These are phyloP conservation scores for Drosophila kohkoa DNA, from an alignment of 1,140 invertebrate genomes.

Conservation along the genomic window DNA sequence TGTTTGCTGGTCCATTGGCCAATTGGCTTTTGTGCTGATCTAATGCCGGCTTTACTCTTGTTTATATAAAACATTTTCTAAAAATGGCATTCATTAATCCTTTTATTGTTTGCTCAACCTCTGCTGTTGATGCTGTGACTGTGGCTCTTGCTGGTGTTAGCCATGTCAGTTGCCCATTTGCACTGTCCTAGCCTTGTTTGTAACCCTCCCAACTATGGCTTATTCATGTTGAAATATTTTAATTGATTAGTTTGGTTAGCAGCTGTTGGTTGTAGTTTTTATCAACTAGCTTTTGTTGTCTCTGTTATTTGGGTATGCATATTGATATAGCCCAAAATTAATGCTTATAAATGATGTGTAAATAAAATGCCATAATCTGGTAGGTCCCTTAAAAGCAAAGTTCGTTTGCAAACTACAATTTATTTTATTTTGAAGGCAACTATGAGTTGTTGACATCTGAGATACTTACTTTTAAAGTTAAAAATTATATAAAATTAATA, in stretches of 20 bases:
- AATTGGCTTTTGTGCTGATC: constrained; percentile 56
- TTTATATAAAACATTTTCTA: constrained; percentile 55
- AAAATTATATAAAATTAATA: too few relatives aligned
- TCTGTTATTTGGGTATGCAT: not conserved
- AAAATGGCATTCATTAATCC: constrained; percentile 52
- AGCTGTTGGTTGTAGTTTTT: not conserved
- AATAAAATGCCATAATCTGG: not conserved
- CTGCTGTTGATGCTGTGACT: not conserved
- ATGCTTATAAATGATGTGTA: not conserved
- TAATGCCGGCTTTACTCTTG: constrained; percentile 40
- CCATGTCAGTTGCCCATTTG: not conserved
- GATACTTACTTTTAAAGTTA: too few relatives aligned
- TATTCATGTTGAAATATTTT: constrained; percentile 5
- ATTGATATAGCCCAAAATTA: not conserved
- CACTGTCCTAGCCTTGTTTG: not conserved
- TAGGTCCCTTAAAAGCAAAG: not conserved
- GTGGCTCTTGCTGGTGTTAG: not conserved
- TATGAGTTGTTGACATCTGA: too few relatives aligned
- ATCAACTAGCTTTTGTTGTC: not conserved
- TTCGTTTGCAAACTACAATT: not conserved
- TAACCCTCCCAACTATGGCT: not conserved
- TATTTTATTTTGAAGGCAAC: too few relatives aligned
- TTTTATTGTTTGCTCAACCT: constrained; percentile 24
- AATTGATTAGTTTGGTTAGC: constrained; percentile 5
- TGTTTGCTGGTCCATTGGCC: constrained; percentile 30